phyloP scores from a whole-genome alignment of 2,797 vertebrate species.

The Chaenodraco wilsoni region DNA sequence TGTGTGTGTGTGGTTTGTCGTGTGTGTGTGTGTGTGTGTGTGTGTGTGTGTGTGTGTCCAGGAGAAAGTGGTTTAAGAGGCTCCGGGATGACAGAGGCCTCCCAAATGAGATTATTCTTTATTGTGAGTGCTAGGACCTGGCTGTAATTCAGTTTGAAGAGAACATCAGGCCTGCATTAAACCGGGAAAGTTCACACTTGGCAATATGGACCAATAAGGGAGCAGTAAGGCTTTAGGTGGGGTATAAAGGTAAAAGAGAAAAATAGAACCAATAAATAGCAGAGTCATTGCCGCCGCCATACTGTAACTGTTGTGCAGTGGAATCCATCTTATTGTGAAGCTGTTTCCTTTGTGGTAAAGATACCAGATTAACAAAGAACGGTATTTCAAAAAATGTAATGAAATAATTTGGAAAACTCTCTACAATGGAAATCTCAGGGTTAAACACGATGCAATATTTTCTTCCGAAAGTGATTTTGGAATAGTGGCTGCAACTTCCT shows the following conservation, averaged over 20 bases:
- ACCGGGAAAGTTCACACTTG: slow-evolving; percentile 82
- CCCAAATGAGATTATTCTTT: slow-evolving; percentile 86
- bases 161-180: slow-evolving; percentile 79
- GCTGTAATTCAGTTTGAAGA: slow-evolving; percentile 85
- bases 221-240: slow-evolving; percentile 42
- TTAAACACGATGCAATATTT: too few species aligned
- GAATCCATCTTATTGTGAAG: slow-evolving; percentile 2
- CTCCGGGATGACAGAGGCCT: slow-evolving; percentile 78
- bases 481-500: too few species aligned
- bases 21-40: slow-evolving; percentile 45
- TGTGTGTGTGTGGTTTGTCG: slow-evolving; percentile 36
- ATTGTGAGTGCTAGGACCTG: slow-evolving; percentile 83
- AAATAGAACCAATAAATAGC: slow-evolving; percentile 59
- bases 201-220: slow-evolving; percentile 77
- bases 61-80: slow-evolving; percentile 82
- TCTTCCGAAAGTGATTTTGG: too few species aligned
- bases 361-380: too few species aligned
- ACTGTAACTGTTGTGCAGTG: slow-evolving; percentile 9
- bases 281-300: slow-evolving; percentile 18
- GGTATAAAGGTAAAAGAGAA: slow-evolving; percentile 50
- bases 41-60: slow-evolving; percentile 58
- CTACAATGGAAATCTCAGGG: too few species aligned
- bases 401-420: too few species aligned
- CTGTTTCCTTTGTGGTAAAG: too few species aligned
- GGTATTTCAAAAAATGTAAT: too few species aligned